Evolutionary conservation across 2,113 vertebrate genomes (phyloP).

Genomic region (Carettochelys insculpta): DNA sequence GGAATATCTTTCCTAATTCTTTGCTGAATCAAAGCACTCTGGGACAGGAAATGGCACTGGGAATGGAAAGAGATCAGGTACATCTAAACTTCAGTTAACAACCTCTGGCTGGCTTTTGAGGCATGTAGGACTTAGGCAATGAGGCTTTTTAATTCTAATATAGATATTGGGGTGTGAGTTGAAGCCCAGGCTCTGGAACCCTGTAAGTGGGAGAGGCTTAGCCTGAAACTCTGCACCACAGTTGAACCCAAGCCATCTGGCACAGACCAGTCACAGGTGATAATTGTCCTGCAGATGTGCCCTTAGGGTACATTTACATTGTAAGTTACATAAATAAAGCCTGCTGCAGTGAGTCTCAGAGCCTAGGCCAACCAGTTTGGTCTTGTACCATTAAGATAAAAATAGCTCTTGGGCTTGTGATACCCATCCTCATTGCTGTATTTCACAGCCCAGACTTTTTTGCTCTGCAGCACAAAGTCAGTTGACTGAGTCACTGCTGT

Average conservation of each 20-base stretch:
- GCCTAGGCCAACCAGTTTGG: background rate
- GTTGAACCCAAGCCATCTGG: background rate
- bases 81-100: too few relatives aligned
- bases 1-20: background rate
- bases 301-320: background rate
- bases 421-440: background rate
- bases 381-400: background rate
- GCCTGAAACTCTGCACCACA: background rate
- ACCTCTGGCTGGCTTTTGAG: too few relatives aligned
- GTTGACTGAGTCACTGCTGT: background rate
- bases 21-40: background rate
- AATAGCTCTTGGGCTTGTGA: background rate
- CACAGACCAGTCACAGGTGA: background rate
- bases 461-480: background rate
- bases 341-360: background rate
- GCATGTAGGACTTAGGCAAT: too few relatives aligned
- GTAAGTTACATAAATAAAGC: background rate
- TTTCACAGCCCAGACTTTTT: background rate
- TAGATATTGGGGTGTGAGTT: too few relatives aligned
- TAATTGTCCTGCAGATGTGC: background rate
- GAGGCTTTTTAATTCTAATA: too few relatives aligned
- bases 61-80: background rate
- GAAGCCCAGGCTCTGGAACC: too few relatives aligned
- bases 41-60: background rate
- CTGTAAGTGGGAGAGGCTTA: too few relatives aligned